Conservation (phyloP, 2,797 vertebrate species). For the Arctocebus calabarensis region DNA sequence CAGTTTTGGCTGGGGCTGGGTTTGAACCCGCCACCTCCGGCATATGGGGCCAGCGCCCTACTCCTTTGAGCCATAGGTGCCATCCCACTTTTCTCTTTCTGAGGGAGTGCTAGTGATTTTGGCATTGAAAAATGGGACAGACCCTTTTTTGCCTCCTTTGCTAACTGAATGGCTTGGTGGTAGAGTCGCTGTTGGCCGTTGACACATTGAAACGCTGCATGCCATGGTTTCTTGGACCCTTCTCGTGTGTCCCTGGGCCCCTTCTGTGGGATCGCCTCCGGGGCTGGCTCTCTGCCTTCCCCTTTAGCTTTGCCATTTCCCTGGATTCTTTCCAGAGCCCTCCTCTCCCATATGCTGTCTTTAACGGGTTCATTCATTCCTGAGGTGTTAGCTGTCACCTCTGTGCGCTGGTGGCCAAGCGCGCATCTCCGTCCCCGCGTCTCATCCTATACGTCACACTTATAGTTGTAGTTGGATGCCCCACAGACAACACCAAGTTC, state of each 20-base stretch:
- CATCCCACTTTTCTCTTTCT: not conserved
- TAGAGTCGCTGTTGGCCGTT: not conserved
- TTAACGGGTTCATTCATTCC: not conserved
- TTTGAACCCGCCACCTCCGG: too few species aligned
- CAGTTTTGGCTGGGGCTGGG: too few species aligned
- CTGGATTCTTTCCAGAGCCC: not conserved
- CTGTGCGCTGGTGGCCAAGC: not conserved
- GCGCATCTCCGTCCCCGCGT: not conserved
- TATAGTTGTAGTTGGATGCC: not conserved
- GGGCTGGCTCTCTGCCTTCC: not conserved
- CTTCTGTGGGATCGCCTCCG: not conserved
- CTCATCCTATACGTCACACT: not conserved
- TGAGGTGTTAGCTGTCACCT: not conserved
- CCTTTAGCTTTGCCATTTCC: not conserved
- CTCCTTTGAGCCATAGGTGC: too few species aligned
- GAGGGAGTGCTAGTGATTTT: not conserved
- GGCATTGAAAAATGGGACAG: not conserved
- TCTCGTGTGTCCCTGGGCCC: not conserved
- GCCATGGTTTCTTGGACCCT: not conserved
- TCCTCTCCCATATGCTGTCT: not conserved
- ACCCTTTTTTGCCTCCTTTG: not conserved
- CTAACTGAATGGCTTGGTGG: not conserved
- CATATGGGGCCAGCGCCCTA: too few species aligned
- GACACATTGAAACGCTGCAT: accelerated
- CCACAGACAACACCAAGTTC: not conserved